Evolutionary conservation across 2,113 vertebrate genomes (phyloP).

Genomic region (Empidonax alnorum): DNA sequence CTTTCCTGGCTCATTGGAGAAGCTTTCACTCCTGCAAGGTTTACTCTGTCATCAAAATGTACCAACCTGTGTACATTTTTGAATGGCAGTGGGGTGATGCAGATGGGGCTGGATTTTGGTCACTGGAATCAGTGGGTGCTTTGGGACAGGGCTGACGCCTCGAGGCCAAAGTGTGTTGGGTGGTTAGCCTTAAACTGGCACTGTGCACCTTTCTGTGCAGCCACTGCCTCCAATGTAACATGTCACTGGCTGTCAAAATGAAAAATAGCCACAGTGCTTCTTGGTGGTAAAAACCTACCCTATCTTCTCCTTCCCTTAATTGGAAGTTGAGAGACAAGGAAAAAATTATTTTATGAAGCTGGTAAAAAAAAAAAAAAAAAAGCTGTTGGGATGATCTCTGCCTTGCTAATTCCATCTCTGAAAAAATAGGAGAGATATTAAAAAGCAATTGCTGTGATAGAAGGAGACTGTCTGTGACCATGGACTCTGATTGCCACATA

Average conservation of each 20-base stretch:
- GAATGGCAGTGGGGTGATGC: fast-evolving
- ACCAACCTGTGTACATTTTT: background rate
- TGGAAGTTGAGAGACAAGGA: constrained; percentile 10
- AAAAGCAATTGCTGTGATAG: background rate
- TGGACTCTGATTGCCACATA: background rate
- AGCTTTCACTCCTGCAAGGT: background rate
- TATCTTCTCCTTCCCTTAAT: constrained; percentile 32
- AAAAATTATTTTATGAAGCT: background rate
- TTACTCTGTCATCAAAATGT: background rate
- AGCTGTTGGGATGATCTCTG: background rate
- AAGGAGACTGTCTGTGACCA: background rate
- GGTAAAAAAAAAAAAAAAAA: background rate
- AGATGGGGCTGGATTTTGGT: background rate
- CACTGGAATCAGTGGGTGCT: fast-evolving
- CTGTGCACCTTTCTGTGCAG: background rate
- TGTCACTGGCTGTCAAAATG: background rate
- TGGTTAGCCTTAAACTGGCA: background rate
- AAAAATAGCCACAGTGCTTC: background rate
- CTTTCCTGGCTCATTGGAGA: background rate
- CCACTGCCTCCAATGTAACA: background rate
- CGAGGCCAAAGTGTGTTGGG: background rate
- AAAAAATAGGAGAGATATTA: background rate
- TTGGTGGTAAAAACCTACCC: background rate
- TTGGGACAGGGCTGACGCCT: background rate
- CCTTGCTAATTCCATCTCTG: background rate